Evolutionary conservation across 1,140 invertebrate genomes (phyloP).

Genomic region (Octopus bimaculoides): DNA sequence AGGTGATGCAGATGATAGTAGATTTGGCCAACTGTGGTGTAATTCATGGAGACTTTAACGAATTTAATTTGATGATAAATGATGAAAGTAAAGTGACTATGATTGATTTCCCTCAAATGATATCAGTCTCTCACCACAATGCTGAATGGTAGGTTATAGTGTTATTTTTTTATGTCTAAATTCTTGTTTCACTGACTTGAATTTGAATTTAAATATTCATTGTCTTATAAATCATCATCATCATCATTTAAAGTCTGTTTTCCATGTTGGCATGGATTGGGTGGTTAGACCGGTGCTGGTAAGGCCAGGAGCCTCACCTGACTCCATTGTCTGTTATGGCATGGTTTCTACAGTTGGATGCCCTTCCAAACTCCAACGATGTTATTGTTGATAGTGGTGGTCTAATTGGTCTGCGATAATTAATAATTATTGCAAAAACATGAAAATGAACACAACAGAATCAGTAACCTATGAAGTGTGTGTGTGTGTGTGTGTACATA

Average conservation of each 20-base stretch:
- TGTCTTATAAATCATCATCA: not conserved
- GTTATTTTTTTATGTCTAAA: not conserved
- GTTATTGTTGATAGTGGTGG: too few relatives aligned
- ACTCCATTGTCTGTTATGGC: too few relatives aligned
- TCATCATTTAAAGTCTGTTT: not conserved
- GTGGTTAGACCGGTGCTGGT: too few relatives aligned
- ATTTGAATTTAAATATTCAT: not conserved
- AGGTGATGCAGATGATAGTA: conserved; percentile 93
- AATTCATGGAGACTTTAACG: conserved; percentile 99
- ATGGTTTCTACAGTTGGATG: too few relatives aligned
- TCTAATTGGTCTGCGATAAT: too few relatives aligned
- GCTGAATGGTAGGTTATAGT: conserved; percentile 73
- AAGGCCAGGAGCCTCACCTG: too few relatives aligned
- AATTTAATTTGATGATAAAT: conserved; percentile 78
- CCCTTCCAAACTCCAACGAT: too few relatives aligned
- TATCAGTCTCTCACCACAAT: conserved; percentile 89
- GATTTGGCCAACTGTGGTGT: conserved; percentile 89
- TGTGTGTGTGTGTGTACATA: too few relatives aligned
- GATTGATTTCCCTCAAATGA: conserved; percentile 99
- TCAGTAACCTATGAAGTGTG: too few relatives aligned
- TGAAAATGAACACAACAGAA: too few relatives aligned
- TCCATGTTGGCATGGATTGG: too few relatives aligned
- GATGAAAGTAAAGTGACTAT: conserved; percentile 76
- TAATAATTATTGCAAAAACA: too few relatives aligned
- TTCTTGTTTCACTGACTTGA: not conserved